Evolutionary conservation across 2,888 invertebrate species (phyloP).

Genomic region (Ecliptopera silaceata): DNA sequence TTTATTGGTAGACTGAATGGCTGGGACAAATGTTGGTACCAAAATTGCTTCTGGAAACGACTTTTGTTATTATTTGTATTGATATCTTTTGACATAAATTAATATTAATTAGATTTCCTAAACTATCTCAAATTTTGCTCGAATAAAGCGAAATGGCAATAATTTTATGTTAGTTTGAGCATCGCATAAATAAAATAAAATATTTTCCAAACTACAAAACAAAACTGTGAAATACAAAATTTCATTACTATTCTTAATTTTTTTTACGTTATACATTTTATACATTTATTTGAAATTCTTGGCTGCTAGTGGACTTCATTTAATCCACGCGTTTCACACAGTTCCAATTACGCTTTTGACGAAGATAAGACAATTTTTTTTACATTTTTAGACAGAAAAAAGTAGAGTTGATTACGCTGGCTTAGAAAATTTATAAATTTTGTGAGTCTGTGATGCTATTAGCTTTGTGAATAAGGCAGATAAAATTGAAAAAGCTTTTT

Average conservation of each 20-base stretch:
- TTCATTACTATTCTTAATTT: too few relatives aligned
- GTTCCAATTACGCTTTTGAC: constrained; percentile 23
- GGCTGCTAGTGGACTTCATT: constrained; percentile 6
- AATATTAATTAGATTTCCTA: background rate
- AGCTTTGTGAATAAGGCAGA: background rate
- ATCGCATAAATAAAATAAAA: too few relatives aligned
- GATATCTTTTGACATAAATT: constrained; percentile 1
- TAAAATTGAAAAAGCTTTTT: background rate
- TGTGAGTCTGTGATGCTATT: background rate
- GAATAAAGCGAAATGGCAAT: too few relatives aligned
- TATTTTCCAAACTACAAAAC: too few relatives aligned
- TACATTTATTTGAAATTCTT: background rate
- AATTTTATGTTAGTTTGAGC: too few relatives aligned
- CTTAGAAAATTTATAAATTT: background rate
- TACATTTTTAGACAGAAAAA: constrained; percentile 20
- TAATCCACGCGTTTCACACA: constrained; percentile 4
- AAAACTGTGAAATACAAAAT: too few relatives aligned
- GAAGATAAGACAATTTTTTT: constrained; percentile 19
- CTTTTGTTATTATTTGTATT: background rate
- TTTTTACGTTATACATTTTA: background rate
- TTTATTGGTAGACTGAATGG: constrained; percentile 17
- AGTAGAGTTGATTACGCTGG: constrained; percentile 20
- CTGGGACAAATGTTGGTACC: constrained; percentile 22
- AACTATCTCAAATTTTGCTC: too few relatives aligned
- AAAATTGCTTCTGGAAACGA: constrained; percentile 6